These are phyloP conservation scores for Characodon lateralis DNA, from an alignment of 2,797 vertebrate species.

Conservation along the genomic window DNA sequence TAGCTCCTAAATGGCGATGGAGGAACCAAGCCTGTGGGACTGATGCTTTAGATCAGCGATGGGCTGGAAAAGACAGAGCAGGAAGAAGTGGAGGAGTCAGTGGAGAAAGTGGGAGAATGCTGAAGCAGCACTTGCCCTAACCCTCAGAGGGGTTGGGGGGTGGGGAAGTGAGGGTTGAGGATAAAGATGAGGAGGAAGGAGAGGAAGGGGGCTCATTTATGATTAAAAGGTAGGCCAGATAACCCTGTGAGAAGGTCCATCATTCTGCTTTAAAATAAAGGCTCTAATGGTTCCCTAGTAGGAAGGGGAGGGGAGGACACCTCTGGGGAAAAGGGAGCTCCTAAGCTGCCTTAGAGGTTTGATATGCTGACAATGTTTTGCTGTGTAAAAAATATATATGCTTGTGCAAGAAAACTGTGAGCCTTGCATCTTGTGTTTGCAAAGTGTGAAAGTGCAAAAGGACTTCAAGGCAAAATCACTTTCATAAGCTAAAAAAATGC, in stretches of 20 bases:
- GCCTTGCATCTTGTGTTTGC: slow-evolving; percentile 6
- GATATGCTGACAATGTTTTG: slow-evolving; percentile 7
- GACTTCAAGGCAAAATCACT: slow-evolving; percentile 21
- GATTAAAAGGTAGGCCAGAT: slow-evolving; percentile 80
- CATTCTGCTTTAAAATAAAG: slow-evolving; percentile 74
- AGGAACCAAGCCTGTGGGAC: slow-evolving; percentile 73
- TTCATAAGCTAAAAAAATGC: slow-evolving; percentile 14
- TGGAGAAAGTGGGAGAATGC: slow-evolving; percentile 43
- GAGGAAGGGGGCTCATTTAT: slow-evolving; percentile 71
- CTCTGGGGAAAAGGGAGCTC: slow-evolving; percentile 34
- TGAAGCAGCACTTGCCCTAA: slow-evolving; percentile 77
- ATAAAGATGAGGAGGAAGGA: slow-evolving; percentile 49
- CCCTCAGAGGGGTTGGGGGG: slow-evolving; percentile 55
- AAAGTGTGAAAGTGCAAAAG: slow-evolving; percentile 14
- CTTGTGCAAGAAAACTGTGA: slow-evolving; percentile 8
- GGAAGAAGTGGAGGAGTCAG: slow-evolving; percentile 26
- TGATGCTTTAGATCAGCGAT: slow-evolving; percentile 75
- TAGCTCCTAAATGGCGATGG: slow-evolving; percentile 53
- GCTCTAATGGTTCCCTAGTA: slow-evolving; percentile 72
- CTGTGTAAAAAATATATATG: slow-evolving; percentile 7
- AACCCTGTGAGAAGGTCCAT: slow-evolving; percentile 70
- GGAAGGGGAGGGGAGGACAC: slow-evolving; percentile 53
- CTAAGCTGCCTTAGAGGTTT: slow-evolving; percentile 21
- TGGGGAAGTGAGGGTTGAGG: slow-evolving; percentile 41
- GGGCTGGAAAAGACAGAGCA: slow-evolving; percentile 75